phyloP scores from a whole-genome alignment of 2,888 invertebrate genomes.

The Microctonus brassicae region DNA sequence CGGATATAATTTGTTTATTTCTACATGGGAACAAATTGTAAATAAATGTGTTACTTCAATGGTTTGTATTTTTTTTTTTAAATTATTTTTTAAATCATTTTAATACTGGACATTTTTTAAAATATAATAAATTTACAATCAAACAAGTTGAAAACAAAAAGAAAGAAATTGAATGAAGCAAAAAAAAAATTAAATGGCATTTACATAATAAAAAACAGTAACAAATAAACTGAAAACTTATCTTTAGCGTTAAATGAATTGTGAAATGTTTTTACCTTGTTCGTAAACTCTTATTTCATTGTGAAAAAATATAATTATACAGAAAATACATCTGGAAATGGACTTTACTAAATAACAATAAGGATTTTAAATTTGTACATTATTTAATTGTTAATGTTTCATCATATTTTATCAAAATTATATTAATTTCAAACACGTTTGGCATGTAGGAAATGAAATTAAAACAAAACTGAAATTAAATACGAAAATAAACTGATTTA shows the following conservation, averaged over 20 bases:
- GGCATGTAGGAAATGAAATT: not conserved
- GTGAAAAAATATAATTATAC: conserved; percentile 25
- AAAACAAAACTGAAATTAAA: not conserved
- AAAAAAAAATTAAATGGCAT: not conserved
- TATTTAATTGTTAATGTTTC: not conserved
- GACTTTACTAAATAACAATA: conserved; percentile 6
- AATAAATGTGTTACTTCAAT: not conserved
- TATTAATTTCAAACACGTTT: not conserved
- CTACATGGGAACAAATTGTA: not conserved
- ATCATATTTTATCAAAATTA: not conserved
- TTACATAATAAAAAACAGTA: not conserved
- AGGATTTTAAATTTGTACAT: not conserved
- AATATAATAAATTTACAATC: not conserved
- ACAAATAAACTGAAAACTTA: not conserved
- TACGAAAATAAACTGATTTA: not conserved
- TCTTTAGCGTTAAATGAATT: not conserved
- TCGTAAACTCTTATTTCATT: not conserved
- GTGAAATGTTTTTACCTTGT: not conserved
- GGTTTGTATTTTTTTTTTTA: not conserved
- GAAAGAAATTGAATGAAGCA: not conserved
- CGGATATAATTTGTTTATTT: not conserved
- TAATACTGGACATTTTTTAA: not conserved
- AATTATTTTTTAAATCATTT: not conserved
- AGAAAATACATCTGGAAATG: not conserved
- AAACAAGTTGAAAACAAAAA: not conserved